Evolutionary conservation across 2,888 invertebrate genomes (phyloP).

Genomic region (Dryadula phaetusa): DNA sequence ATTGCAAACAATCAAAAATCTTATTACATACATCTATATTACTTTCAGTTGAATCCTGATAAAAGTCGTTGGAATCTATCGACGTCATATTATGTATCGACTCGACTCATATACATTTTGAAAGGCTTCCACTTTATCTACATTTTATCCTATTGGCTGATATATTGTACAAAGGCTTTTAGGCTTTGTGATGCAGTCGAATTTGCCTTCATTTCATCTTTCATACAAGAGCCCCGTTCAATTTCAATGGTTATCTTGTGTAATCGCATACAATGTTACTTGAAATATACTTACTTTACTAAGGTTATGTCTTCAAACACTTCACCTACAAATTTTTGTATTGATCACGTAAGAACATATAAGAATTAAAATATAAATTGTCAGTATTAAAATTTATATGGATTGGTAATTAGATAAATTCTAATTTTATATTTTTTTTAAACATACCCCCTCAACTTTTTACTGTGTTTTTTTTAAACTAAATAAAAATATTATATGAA

Average conservation of each 20-base stretch:
- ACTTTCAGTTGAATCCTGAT: neutral
- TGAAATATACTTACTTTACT: neutral
- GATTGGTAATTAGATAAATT: too few species aligned
- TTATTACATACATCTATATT: neutral
- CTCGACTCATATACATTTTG: slow-evolving; percentile 21
- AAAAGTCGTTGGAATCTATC: slow-evolving; percentile 13
- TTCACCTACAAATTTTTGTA: too few species aligned
- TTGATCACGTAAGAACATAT: too few species aligned
- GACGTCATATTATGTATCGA: slow-evolving; percentile 19
- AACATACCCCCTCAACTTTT: too few species aligned
- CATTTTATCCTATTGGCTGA: slow-evolving; percentile 30
- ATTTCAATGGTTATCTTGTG: slow-evolving; percentile 14
- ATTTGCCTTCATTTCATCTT: slow-evolving; percentile 27
- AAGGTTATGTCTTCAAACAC: neutral
- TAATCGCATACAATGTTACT: neutral
- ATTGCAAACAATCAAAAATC: too few species aligned
- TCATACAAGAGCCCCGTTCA: slow-evolving; percentile 10
- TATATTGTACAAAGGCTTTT: slow-evolving; percentile 35
- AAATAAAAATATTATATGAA: too few species aligned
- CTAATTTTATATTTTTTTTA: too few species aligned
- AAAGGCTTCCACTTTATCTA: slow-evolving; percentile 36
- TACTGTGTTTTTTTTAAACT: too few species aligned
- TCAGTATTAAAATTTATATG: too few species aligned
- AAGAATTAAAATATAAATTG: too few species aligned
- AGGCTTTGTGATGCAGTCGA: slow-evolving; percentile 32